Percentiles rank a stretch among this genome's conserved stretches.
Evolutionary conservation across 2,888 invertebrate genomes (phyloP).

Genomic region (Thymelicus acteon): DNA sequence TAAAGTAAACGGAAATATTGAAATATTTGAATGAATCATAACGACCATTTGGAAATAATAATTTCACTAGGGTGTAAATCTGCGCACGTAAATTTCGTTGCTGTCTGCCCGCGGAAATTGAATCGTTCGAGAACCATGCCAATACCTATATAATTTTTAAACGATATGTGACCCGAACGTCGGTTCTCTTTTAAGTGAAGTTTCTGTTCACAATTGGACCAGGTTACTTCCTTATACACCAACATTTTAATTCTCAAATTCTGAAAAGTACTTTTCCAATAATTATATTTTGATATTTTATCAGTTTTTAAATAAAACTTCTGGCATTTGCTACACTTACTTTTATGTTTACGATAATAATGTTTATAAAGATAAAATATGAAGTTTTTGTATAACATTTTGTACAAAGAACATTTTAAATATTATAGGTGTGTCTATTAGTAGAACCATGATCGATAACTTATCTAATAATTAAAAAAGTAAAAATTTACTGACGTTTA

Average conservation of each 20-base stretch:
- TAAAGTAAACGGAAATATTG: conserved; percentile 21
- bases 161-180: conserved; percentile 59
- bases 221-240: not conserved
- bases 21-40: conserved; percentile 28
- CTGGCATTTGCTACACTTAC: too few relatives aligned
- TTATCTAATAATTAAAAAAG: too few relatives aligned
- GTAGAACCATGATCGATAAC: too few relatives aligned
- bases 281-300: too few relatives aligned
- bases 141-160: conserved; percentile 69
- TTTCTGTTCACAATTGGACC: conserved; percentile 23
- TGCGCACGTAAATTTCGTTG: conserved; percentile 80
- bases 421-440: too few relatives aligned
- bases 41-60: conserved; percentile 80
- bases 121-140: conserved; percentile 79
- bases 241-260: too few relatives aligned
- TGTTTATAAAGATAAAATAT: too few relatives aligned
- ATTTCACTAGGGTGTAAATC: conserved; percentile 81
- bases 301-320: not conserved
- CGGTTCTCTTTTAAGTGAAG: conserved; percentile 38
- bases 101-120: conserved; percentile 83
- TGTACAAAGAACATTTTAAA: too few relatives aligned
- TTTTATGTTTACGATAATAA: too few relatives aligned
- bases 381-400: too few relatives aligned
- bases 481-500: not conserved
- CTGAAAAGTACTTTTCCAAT: too few relatives aligned